A percentile compares a stretch with the other conserved stretches of the same genome.
phyloP scores from a whole-genome alignment of 2,797 vertebrate species.

The Typhlichthys subterraneus region DNA sequence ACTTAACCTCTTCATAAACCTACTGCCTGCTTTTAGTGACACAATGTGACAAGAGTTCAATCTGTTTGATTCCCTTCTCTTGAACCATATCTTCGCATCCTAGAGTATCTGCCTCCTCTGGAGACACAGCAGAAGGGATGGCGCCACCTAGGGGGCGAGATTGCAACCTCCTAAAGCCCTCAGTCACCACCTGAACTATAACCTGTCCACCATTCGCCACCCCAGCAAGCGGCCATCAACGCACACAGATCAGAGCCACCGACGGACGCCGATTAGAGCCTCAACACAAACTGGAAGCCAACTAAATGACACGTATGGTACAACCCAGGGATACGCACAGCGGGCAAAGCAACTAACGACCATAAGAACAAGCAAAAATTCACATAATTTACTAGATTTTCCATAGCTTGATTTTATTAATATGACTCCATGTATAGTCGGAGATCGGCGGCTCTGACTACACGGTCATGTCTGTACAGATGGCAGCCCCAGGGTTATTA shows the following conservation, averaged over 20 bases:
- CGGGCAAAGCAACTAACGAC: conserved; percentile 46
- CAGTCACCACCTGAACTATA: conserved; percentile 51
- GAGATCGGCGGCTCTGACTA: conserved; percentile 32
- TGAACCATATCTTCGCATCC: conserved; percentile 57
- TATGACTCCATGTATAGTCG: conserved; percentile 44
- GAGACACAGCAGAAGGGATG: conserved; percentile 86
- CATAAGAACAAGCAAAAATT: conserved; percentile 44
- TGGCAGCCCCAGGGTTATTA: conserved; percentile 12
- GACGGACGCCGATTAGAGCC: conserved; percentile 46
- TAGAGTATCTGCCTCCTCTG: conserved; percentile 90
- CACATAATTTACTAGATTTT: conserved; percentile 56
- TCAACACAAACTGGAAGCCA: conserved; percentile 39
- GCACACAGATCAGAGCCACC: conserved; percentile 48
- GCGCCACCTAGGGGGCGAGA: conserved; percentile 87
- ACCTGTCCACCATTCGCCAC: conserved; percentile 66
- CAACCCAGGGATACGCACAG: conserved; percentile 43
- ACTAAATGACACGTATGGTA: conserved; percentile 32
- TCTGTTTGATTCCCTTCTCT: conserved; percentile 23
- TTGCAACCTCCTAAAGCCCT: conserved; percentile 77
- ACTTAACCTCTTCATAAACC: too few relatives aligned
- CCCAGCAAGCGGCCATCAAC: conserved; percentile 64
- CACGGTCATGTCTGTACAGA: conserved; percentile 30
- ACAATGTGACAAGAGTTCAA: too few relatives aligned
- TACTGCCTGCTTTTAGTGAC: too few relatives aligned
- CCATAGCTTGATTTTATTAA: conserved; percentile 47